These are phyloP conservation scores for Etheostoma perlongum DNA, from an alignment of 2,797 vertebrate species.

Conservation along the genomic window DNA sequence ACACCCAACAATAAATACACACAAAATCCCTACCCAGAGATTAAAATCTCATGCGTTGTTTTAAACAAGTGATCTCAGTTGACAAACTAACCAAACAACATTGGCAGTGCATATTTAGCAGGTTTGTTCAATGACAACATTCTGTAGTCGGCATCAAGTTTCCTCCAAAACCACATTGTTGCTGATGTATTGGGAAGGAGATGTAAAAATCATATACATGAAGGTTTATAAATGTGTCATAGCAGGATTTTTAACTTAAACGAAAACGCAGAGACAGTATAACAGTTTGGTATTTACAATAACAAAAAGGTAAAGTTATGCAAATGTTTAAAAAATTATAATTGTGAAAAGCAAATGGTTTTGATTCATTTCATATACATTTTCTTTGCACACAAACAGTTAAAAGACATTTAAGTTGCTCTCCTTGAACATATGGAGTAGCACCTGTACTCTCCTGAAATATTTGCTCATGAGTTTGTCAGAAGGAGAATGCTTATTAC, in stretches of 20 bases:
- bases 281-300: slow-evolving; percentile 76
- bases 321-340: slow-evolving; percentile 77
- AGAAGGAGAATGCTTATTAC: slow-evolving; percentile 46
- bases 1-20: slow-evolving; percentile 29
- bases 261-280: slow-evolving; percentile 55
- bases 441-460: slow-evolving; percentile 72
- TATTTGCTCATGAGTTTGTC: slow-evolving; percentile 46
- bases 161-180: slow-evolving; percentile 48
- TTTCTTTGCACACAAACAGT: slow-evolving; percentile 56
- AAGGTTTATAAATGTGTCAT: slow-evolving; percentile 52
- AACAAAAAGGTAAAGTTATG: slow-evolving; percentile 70
- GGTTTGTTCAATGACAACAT: slow-evolving; percentile 21
- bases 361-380: slow-evolving; percentile 61
- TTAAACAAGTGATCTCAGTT: neutral
- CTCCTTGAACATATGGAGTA: slow-evolving; percentile 57
- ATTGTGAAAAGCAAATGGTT: slow-evolving; percentile 66
- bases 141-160: slow-evolving; percentile 31
- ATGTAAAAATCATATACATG: slow-evolving; percentile 48
- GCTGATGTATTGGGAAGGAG: slow-evolving; percentile 51
- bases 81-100: slow-evolving; percentile 14
- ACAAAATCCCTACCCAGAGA: neutral
- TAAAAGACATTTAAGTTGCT: slow-evolving; percentile 61
- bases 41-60: neutral
- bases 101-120: slow-evolving; percentile 31
- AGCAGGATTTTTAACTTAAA: slow-evolving; percentile 56